A percentile compares a stretch with the other conserved stretches of the same genome.
phyloP scores from a whole-genome alignment of 92 coral and sea anemone genomes.

The Phenganax subtilis region DNA sequence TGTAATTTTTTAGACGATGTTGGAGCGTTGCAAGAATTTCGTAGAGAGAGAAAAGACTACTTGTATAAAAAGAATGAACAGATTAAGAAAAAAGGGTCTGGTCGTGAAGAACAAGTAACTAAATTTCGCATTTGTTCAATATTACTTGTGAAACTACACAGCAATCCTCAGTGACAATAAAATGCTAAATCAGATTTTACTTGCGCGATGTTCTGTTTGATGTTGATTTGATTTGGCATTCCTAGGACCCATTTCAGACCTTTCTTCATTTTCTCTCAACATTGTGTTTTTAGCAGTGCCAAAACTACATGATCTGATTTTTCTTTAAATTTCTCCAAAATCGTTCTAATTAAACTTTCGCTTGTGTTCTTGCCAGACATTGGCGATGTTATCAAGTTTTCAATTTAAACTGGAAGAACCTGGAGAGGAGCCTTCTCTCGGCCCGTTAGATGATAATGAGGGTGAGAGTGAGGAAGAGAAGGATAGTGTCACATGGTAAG shows the following conservation, averaged over 20 bases:
- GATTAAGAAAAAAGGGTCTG: slow-evolving; percentile 71
- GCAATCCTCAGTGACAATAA: not conserved
- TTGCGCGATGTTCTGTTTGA: too few relatives aligned
- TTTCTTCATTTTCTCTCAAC: too few relatives aligned
- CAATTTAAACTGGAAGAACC: slow-evolving; percentile 58
- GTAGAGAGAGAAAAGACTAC: slow-evolving; percentile 65
- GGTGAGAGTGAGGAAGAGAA: slow-evolving; percentile 46
- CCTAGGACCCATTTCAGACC: too few relatives aligned
- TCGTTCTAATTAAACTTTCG: too few relatives aligned
- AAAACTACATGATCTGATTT: not conserved
- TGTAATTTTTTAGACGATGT: slow-evolving; percentile 41
- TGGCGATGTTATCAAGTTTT: slow-evolving; percentile 67
- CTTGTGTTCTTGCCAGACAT: slow-evolving; percentile 46
- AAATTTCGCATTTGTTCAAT: not conserved
- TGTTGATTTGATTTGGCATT: too few relatives aligned
- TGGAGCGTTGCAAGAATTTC: slow-evolving; percentile 76
- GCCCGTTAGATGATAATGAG: slow-evolving; percentile 34
- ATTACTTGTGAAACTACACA: not conserved
- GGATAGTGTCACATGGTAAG: not conserved
- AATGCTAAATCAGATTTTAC: too few relatives aligned
- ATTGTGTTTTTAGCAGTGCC: not conserved
- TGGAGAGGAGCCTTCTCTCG: slow-evolving; percentile 45
- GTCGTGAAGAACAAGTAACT: slow-evolving; percentile 65
- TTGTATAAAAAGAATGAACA: slow-evolving; percentile 58
- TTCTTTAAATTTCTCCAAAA: not conserved